These are phyloP conservation scores for Patella pellucida DNA, from an alignment of 2,888 invertebrate species.

Conservation along the genomic window DNA sequence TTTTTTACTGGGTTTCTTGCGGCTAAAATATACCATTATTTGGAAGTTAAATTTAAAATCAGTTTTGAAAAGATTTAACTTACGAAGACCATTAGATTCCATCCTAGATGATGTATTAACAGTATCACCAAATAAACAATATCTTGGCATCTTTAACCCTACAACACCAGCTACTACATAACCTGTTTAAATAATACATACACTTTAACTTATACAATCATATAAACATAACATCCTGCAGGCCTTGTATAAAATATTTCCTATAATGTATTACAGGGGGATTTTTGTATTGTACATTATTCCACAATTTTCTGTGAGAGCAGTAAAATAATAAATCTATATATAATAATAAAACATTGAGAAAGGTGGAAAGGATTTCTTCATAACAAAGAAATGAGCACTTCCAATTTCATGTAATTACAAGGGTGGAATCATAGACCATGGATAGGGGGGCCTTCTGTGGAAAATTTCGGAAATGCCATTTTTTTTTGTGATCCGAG, in stretches of 20 bases:
- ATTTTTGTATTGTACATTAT: neutral
- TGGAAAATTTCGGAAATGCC: too few relatives aligned
- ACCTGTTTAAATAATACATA: constrained; percentile 29
- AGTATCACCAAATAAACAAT: constrained; percentile 50
- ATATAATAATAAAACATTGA: too few relatives aligned
- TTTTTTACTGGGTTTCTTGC: too few relatives aligned
- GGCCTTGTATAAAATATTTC: neutral
- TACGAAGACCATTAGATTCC: constrained; percentile 55
- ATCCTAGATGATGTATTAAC: constrained; percentile 53
- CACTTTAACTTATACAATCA: neutral
- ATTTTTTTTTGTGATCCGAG: too few relatives aligned
- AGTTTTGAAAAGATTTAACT: constrained; percentile 23
- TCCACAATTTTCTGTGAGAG: neutral
- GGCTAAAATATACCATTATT: too few relatives aligned
- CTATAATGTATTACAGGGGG: too few relatives aligned
- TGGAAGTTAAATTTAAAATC: too few relatives aligned
- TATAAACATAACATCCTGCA: neutral
- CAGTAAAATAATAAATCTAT: neutral
- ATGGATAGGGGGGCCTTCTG: too few relatives aligned
- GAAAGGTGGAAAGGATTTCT: too few relatives aligned
- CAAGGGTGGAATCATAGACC: too few relatives aligned
- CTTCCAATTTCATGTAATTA: too few relatives aligned
- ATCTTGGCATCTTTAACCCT: constrained; percentile 52
- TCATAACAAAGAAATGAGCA: too few relatives aligned
- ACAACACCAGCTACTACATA: constrained; percentile 53